A percentile compares a stretch with the other conserved stretches of the same genome.
Conservation (phyloP, 2,888 invertebrate species). For the Polydrusus pterygomalis region DNA sequence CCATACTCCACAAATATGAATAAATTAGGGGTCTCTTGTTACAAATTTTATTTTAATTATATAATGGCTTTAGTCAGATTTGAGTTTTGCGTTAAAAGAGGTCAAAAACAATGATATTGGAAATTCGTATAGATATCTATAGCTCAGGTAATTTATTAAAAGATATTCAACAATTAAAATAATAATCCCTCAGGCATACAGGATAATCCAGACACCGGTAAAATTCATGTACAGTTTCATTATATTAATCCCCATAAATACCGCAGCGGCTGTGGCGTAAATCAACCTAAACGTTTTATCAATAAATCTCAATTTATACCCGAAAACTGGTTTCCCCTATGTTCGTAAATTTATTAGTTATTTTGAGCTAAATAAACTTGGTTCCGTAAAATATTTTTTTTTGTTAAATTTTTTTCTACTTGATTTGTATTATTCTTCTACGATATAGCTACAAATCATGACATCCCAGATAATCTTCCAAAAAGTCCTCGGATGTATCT, state of each 20-base stretch:
- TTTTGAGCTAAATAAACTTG: background rate
- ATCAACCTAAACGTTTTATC: slow-evolving; percentile 41
- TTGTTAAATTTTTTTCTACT: no score
- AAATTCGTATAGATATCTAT: no score
- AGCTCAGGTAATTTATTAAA: background rate
- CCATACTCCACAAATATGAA: no score
- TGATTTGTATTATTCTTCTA: no score
- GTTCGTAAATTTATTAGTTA: slow-evolving; percentile 2
- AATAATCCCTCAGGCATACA: background rate
- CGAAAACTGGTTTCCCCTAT: slow-evolving; percentile 4
- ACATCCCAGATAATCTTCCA: no score
- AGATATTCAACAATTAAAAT: slow-evolving; percentile 11
- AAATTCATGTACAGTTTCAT: slow-evolving; percentile 24
- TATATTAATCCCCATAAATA: slow-evolving; percentile 38
- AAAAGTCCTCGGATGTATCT: no score
- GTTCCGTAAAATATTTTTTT: background rate
- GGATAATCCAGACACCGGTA: slow-evolving; percentile 15
- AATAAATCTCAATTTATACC: slow-evolving; percentile 41
- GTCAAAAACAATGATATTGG: no score
- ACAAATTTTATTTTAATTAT: no score
- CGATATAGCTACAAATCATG: no score
- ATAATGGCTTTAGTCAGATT: no score
- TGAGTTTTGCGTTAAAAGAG: no score
- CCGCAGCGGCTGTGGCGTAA: slow-evolving; percentile 33
- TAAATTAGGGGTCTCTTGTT: no score